Percentiles rank a stretch among this genome's conserved stretches.
These are phyloP conservation scores for Ascaphus truei DNA, from an alignment of 2,113 vertebrate species.

Conservation along the genomic window DNA sequence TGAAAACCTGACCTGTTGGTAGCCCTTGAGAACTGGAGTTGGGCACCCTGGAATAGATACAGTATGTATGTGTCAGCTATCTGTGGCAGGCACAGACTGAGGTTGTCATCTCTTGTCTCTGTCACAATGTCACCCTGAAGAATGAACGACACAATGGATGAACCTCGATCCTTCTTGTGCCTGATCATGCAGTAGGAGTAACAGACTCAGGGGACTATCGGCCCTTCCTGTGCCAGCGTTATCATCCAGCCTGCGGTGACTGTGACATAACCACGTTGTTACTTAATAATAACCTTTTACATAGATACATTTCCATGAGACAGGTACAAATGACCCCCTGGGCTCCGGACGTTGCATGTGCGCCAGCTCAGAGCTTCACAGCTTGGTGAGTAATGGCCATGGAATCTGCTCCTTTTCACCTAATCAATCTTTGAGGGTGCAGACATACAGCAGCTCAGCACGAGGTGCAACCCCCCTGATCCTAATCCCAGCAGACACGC, in stretches of 20 bases:
- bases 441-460: not conserved
- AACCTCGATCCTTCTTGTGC: not conserved
- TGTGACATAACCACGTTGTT: constrained; percentile 21
- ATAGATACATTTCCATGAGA: constrained; percentile 25
- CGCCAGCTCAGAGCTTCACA: constrained; percentile 16
- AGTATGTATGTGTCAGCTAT: constrained; percentile 4
- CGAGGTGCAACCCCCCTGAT: not conserved
- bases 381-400: constrained; percentile 24
- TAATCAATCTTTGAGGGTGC: constrained; percentile 14
- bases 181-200: not conserved
- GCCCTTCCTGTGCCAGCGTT: not conserved
- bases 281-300: constrained; percentile 32
- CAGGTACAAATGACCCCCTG: constrained; percentile 22
- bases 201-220: not conserved
- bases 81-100: not conserved
- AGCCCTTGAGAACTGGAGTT: too few relatives aligned
- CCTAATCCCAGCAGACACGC: not conserved
- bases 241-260: constrained; percentile 2
- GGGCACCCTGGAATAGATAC: too few relatives aligned
- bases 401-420: constrained; percentile 24
- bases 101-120: not conserved
- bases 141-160: not conserved
- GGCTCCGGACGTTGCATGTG: constrained; percentile 6
- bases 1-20: too few relatives aligned
- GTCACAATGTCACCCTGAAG: not conserved